Evolutionary conservation across 2,797 vertebrate genomes (phyloP).

Genomic region (Leptatherina wallacei): DNA sequence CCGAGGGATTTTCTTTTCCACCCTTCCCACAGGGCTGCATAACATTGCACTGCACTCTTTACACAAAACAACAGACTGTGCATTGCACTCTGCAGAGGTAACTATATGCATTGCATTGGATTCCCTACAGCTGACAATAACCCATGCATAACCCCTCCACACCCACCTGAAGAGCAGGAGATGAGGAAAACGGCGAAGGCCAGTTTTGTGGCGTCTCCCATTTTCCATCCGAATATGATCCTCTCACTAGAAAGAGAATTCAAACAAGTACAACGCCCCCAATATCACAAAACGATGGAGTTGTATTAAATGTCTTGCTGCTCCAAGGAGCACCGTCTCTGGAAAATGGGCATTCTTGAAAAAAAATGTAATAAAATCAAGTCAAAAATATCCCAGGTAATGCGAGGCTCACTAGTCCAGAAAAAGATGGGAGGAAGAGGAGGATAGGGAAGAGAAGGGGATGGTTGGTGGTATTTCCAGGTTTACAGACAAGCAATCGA

Average conservation of each 20-base stretch:
- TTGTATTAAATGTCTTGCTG: conserved; percentile 55
- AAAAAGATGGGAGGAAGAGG: conserved; percentile 25
- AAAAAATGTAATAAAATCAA: background rate
- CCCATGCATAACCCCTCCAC: conserved; percentile 38
- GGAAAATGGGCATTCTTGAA: conserved; percentile 58
- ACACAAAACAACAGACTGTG: conserved; percentile 25
- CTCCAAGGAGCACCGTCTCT: conserved; percentile 53
- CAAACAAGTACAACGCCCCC: conserved; percentile 14
- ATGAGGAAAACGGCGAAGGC: conserved; percentile 97
- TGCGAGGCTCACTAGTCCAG: conserved; percentile 39
- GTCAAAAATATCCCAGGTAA: conserved; percentile 58
- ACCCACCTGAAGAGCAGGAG: conserved; percentile 98
- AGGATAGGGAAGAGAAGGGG: conserved; percentile 31
- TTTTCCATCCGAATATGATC: conserved; percentile 86
- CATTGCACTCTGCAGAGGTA: conserved; percentile 45
- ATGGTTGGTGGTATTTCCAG: conserved; percentile 65
- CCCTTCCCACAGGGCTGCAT: conserved; percentile 28
- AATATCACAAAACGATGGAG: conserved; percentile 27
- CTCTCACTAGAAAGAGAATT: conserved; percentile 60
- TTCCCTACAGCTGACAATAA: conserved; percentile 31
- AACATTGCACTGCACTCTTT: conserved; percentile 42
- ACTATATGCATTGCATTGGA: conserved; percentile 26
- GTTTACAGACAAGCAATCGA: conserved; percentile 58
- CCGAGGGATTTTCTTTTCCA: background rate
- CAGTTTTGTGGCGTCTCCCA: conserved; percentile 98